Conservation (phyloP, 2,888 invertebrate genomes). For the Escarpia spicata region DNA sequence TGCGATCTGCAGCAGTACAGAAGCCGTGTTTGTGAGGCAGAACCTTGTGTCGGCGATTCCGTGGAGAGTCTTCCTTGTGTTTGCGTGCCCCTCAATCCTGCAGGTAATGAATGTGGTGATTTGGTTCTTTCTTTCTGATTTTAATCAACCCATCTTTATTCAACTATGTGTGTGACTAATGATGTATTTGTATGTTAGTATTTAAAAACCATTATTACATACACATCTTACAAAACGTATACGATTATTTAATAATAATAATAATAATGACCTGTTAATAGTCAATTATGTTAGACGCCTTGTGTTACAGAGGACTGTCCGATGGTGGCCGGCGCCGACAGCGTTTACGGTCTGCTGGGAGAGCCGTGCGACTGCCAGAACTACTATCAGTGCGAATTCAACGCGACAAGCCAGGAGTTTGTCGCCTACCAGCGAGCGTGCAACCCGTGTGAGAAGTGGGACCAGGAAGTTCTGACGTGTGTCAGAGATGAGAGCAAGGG, state of each 20-base stretch:
- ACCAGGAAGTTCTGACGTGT: neutral
- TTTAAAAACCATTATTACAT: no score
- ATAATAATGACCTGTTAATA: no score
- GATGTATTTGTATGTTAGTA: no score
- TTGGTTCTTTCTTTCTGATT: neutral
- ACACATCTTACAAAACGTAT: no score
- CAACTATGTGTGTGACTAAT: neutral
- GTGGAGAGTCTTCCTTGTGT: neutral
- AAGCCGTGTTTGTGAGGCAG: slow-evolving; percentile 21
- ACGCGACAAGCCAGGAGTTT: neutral
- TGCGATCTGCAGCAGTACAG: neutral
- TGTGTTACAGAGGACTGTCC: neutral
- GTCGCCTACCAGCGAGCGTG: neutral
- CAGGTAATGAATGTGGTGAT: neutral
- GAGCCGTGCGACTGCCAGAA: slow-evolving; percentile 21
- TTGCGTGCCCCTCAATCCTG: neutral
- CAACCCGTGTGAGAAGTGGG: slow-evolving; percentile 9
- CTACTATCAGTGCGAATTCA: slow-evolving; percentile 21
- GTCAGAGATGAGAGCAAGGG: neutral
- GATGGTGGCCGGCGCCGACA: slow-evolving; percentile 19
- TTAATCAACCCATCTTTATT: neutral
- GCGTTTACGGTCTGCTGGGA: neutral
- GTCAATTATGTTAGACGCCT: neutral
- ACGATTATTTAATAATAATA: no score
- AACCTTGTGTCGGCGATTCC: neutral